Conservation (phyloP, 2,888 invertebrate species). For the Vesta saturnalis region DNA sequence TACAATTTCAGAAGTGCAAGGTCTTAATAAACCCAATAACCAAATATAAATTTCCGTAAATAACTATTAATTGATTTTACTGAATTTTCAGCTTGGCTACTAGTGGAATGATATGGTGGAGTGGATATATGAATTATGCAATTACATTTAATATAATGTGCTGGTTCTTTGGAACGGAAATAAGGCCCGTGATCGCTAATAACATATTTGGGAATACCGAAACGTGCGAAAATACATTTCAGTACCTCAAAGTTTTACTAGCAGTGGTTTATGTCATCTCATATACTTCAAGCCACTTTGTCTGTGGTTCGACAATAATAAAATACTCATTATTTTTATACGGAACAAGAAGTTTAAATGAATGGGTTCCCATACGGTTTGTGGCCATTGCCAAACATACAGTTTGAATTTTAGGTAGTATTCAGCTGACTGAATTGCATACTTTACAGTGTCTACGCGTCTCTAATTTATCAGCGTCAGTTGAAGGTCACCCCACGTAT, state of each 20-base stretch:
- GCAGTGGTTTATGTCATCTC: background rate
- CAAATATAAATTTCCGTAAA: background rate
- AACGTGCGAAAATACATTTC: background rate
- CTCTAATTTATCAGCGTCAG: background rate
- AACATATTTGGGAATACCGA: background rate
- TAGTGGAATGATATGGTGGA: background rate
- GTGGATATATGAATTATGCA: background rate
- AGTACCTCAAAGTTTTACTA: background rate
- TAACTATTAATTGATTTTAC: background rate
- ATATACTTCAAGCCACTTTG: too few relatives aligned
- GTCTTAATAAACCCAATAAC: background rate
- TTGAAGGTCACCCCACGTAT: constrained; percentile 31
- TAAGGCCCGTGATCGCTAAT: background rate
- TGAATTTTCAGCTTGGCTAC: background rate
- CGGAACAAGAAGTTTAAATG: background rate
- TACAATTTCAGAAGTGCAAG: too few relatives aligned
- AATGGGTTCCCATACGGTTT: background rate
- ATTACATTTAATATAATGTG: background rate
- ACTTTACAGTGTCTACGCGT: background rate
- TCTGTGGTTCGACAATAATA: too few relatives aligned
- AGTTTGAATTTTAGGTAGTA: background rate
- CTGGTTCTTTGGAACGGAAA: background rate
- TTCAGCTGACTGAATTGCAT: background rate
- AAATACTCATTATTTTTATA: background rate
- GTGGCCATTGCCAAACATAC: background rate